Base-by-base conservation (phyloP, 2,888 invertebrate genomes). In the Leucophenga maculata region DNA sequence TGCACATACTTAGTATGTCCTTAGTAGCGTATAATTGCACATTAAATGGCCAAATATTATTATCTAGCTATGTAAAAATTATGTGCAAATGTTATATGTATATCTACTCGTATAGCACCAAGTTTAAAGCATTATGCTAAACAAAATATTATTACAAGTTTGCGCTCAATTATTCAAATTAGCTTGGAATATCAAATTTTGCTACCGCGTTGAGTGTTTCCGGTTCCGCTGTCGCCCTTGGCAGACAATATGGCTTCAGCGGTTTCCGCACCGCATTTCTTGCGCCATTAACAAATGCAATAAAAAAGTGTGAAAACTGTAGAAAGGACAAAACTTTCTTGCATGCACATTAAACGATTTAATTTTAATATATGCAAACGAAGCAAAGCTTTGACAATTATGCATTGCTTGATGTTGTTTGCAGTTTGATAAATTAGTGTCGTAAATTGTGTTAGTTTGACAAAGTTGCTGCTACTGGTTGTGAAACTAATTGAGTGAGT, bases 241-340 rank as follows among this genome's bases (percentile, higher is more conserved):
- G 18, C 54, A 11, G 18, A 22, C 54, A 54, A 54, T 11, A 54
- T 54, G 54, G 20, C 13, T 18, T 20, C 18, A 6, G 54, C 13
- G 18, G 20, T 54, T 20, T 18, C 9, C 39, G 39, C 39, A 54
- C 9, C 39, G 39, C 39, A 54, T 18, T 54, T 18, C 9, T 11
- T 54, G 54, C 18, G 18, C 18, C 18, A 54, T 54, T 54, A 54
- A n/a, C 20, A 54, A 54, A 54, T 54, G 54, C 54, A 54, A 54
- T 3, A 54, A 16, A 54, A 54, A 54, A 20, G 11, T 14, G 18
- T 14, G 8, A 20, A 54, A 54, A 54, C 8, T 0, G 16, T 11
- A 52, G 16, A 52, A 20, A 26, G 26, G 26, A 26, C 26, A 26
- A 3, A 26, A 39, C 8, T 39, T 39, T 39, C 8, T 39, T 39